Base-by-base conservation (phyloP, 2,888 invertebrate genomes). In the Ophioninae sp. region DNA sequence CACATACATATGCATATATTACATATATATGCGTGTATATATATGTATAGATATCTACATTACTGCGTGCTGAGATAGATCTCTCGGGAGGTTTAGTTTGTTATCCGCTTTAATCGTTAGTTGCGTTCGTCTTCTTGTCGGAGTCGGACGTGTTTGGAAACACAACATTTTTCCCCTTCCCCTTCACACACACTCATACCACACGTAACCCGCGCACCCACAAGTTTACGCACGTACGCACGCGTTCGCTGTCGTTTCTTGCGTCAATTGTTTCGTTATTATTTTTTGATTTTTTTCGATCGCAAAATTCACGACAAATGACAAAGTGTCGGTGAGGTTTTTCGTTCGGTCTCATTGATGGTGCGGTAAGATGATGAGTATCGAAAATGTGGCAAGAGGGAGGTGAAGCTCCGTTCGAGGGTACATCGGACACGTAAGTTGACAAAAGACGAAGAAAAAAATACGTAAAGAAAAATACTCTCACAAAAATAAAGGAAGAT, bases 301-400 rank as follows among this genome's bases (percentile, higher is more conserved):
- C 39, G 23, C 20, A 67, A 51, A 64, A 30, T 68, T 67, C 41
- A 44, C 71, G 56, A 68, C 69, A 59, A 69, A 82, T 73, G 73
- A 79, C 61, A 79, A 63, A 59, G 76, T 73, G 79, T 76, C 74
- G 59, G 79, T 59, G 58, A 58, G 67, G 68, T 61, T 73, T 64
- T 69, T 73, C 82, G 58, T 68, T 59, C 67, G 78, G 69, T 51
- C 79, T 17, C 51, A 51, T 51, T 51, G 51, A 51, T 51, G 51
- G 51, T 51, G 51, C 51, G 13, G 51, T 51, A 51, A 69, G 86
- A 88, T 87, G 84, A 88, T 88, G 88, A 88, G 85, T 88, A 85
- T 88, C 80, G 86, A 89, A 88, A 90, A 92, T 92, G 92, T 90
- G 91, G 90, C 90, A 90, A 87, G 91, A 90, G 87, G 90, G 88